Evolutionary conservation across 2,113 vertebrate genomes (phyloP), one percentile per base, ranked within the genome.

Genomic region (Ursus arctos): DNA sequence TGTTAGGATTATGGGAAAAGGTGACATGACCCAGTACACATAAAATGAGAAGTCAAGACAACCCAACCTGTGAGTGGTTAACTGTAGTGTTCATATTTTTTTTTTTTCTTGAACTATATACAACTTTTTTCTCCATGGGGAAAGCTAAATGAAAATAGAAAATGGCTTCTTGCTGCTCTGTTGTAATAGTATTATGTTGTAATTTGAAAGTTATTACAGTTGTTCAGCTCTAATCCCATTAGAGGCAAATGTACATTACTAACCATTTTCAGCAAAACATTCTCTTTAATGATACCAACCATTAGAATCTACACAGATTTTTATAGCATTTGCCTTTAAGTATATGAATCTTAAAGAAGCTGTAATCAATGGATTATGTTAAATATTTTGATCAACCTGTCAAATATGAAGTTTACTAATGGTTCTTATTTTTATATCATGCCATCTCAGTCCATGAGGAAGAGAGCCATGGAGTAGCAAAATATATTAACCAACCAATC

Each of bases 161-260:
- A 97, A 79, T 72, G 49, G 24, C 24, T 7, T 88, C 51, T 94
- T 94, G 33, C 57, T 21, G 74, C 24, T 47, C 18, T 67, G n/a
- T 36, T 93, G 2, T 31, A 93, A 36, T n/a, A 65, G 47, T 49
- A 65, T 36, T 36, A 36, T 36, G 36, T 36, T 36, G 36, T 91
- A 71, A 90, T 95, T 93, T 94, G 82, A 85, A 96, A 95, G 47
- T 91, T 89, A 63, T n/a, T 88, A 69, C 11, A 95, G 14, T 61
- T 84, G 15, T 82, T 91, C 31, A 40, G 22, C 12, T 47, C 55
- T 94, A 71, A 88, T 94, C n/a, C 15, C n/a, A 82, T 53, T 57
- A 92, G 22, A 95, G 40, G 36, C 36, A 95, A 96, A 89, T 86
- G 11, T 47, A 82, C 40, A 88, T 81, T 85, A 85, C 11, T 83